Evolutionary conservation across 2,113 vertebrate species (phyloP).

Genomic region (Cephalophus harveyi): DNA sequence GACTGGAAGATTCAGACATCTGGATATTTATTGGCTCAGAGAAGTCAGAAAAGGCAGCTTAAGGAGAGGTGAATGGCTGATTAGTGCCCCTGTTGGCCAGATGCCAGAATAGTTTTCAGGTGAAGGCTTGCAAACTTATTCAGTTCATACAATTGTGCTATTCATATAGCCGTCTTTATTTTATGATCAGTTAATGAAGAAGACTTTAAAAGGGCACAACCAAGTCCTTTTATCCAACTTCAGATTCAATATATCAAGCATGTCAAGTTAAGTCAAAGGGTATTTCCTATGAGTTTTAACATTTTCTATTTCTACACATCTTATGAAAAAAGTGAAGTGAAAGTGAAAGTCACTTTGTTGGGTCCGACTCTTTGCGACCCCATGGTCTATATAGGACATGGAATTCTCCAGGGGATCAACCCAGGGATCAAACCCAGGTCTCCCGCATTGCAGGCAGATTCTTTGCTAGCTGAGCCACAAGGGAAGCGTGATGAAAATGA

Average conservation of each 20-base stretch:
- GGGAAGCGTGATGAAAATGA: neutral
- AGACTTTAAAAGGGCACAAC: neutral
- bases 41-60: neutral
- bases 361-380: neutral
- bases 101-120: neutral
- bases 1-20: neutral
- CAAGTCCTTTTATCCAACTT: neutral
- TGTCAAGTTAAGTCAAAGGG: neutral
- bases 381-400: neutral
- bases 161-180: neutral
- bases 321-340: neutral
- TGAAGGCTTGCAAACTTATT: neutral
- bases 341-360: neutral
- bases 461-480: neutral
- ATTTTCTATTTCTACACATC: neutral
- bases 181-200: neutral
- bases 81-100: neutral
- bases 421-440: neutral
- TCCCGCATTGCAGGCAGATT: neutral
- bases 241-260: neutral
- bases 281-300: neutral
- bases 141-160: neutral
- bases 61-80: neutral
- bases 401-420: neutral
- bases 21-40: neutral